Base-by-base conservation (phyloP, 2,888 invertebrate species). In the Xestobium rufovillosum region DNA sequence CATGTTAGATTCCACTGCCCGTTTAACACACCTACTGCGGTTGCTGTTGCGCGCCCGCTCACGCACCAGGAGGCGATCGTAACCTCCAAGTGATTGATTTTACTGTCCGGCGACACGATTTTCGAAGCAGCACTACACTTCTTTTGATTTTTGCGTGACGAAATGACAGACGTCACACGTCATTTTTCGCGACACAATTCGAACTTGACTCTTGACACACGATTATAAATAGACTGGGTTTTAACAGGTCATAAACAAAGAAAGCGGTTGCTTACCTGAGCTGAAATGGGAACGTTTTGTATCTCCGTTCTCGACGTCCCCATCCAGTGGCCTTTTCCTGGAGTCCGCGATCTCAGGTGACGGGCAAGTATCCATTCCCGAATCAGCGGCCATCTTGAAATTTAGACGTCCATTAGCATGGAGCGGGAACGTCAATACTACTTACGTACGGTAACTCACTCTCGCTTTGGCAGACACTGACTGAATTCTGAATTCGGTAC, bases 301-400 rank as follows among this genome's bases (percentile, higher is more conserved):
- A 66, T 85, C 81, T 65, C 85, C 86, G 75, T 85, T 86, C 71
- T 88, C 88, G 58, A 80, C 80, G 71, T 87, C 87, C 53, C 79
- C 79, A 72, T 88, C 88, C 62, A 86, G 78, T 59, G 87, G 88
- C 69, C 88, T 78, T 75, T 88, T 88, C 71, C 88, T 80, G 70
- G 87, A 87, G 75, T 88, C 88, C 56, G 80, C 76, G 70, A 84
- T 85, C 77, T 88, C 88, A 71, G 88, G 87, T 76, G 87, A 87
- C 70, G 87, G 83, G 78, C 87, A 87, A 76, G 87, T 84, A 78
- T 87, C 87, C 86, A 87, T 87, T 76, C 83, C 83, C 76, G 84
- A 83, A 75, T 87, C 87, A 72, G 86, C 86, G 76, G 86, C 87
- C 86, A 87, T 87, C 74, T 82, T 81, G 76, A 26, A 48, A 44